A percentile compares a stretch with the other conserved stretches of the same genome.
These are phyloP conservation scores for Gopherus flavomarginatus DNA, from an alignment of 2,113 vertebrate species.

Conservation along the genomic window DNA sequence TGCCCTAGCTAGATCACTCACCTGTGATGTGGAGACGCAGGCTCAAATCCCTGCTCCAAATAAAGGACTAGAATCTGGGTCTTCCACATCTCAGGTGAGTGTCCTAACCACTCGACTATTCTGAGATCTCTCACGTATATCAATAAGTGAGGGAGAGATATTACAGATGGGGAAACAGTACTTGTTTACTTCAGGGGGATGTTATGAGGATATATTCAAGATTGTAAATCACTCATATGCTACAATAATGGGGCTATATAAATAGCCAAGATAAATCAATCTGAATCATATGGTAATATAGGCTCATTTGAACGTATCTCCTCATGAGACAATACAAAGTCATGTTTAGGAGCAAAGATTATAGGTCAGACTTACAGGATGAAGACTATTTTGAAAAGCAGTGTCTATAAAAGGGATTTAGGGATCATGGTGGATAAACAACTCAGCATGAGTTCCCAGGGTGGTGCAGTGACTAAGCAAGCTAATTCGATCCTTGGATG, in stretches of 20 bases:
- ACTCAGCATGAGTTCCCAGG: not conserved
- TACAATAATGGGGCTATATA: not conserved
- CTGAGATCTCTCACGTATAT: not conserved
- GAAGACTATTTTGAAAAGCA: not conserved
- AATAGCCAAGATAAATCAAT: not conserved
- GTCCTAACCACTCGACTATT: not conserved
- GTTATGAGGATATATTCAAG: not conserved
- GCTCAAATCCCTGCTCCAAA: not conserved
- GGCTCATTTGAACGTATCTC: not conserved
- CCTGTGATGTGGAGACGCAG: not conserved
- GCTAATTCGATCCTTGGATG: not conserved
- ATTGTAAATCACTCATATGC: not conserved
- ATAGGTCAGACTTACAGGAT: not conserved
- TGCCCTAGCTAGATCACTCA: not conserved
- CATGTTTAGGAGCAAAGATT: not conserved
- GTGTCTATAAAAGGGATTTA: not conserved
- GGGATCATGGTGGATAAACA: not conserved
- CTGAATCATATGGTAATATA: not conserved
- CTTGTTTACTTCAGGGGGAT: not conserved
- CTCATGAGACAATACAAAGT: too few species aligned
- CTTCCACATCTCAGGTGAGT: not conserved
- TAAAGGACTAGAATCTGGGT: not conserved
- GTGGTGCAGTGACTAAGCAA: too few species aligned
- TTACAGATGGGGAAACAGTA: too few species aligned
- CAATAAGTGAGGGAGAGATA: too few species aligned